Evolutionary conservation across 2,113 vertebrate species (phyloP), one percentile per base, ranked within the genome.

Genomic region (Galbula dea): DNA sequence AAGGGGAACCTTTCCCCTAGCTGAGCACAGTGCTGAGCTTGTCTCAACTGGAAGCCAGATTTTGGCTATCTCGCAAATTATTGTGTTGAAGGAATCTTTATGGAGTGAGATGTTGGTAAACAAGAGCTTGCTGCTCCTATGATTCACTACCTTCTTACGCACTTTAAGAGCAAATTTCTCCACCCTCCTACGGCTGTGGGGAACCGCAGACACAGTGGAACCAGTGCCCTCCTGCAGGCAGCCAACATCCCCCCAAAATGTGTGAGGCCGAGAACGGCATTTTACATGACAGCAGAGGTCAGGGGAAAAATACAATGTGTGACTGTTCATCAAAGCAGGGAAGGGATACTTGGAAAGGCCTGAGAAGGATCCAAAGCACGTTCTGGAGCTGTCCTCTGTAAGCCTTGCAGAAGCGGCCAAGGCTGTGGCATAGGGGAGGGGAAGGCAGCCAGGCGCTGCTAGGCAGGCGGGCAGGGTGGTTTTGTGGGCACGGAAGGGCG

Each of bases 101-200:
- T 7, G 5, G 69, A 90, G 34, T 0, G 0, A 91, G 55, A 74
- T 94, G 96, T 87, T 94, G 61, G 95, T 94, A 96, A 96, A 95
- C 89, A 94, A 93, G 75, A 77, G 22, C 68, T 92, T 63, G 36
- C 69, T 75, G 54, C 81, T 93, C 12, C 45, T 89, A 67, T 96
- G 95, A 96, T 95, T 96, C 95, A 96, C 65, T 90, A 55, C 72
- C 59, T 95, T 95, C 85, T 95, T 96, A 87, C 36, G 20, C n/a
- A 91, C 76, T 78, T 89, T 46, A 29, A 63, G 83, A 91, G 27
- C 39, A 91, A 85, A 95, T 73, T 94, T 95, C 94, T 74, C 84
- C 84, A 89, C 84, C 81, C 77, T 90, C 76, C 74, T 65, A 13
- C 27, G 46, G 55, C 55, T 89, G 89, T 43, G 82, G 93, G 76